Evolutionary conservation across 1,140 invertebrate genomes (phyloP).

Genomic region (Cyphomyrmex costatus): DNA sequence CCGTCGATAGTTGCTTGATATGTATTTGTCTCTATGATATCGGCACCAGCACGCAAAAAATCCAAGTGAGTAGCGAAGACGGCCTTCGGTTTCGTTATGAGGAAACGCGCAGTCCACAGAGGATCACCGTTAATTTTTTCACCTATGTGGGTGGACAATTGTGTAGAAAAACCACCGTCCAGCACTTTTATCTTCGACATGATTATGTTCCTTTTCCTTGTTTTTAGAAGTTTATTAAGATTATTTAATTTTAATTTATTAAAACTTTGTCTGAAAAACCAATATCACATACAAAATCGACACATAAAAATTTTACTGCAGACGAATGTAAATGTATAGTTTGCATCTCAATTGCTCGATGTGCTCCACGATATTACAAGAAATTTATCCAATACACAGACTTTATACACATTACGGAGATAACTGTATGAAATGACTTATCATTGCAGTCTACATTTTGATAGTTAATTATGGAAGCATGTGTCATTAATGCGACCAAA

Average conservation of each 20-base stretch:
- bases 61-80: constrained; percentile 92
- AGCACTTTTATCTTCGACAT: constrained; percentile 88
- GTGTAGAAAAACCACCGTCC: constrained; percentile 95
- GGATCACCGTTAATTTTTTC: constrained; percentile 92
- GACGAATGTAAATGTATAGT: not conserved
- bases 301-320: not conserved
- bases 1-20: constrained; percentile 95
- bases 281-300: not conserved
- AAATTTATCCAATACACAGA: not conserved
- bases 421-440: not conserved
- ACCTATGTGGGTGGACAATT: constrained; percentile 91
- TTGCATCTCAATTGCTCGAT: not conserved
- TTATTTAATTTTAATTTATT: not conserved
- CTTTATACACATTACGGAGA: constrained; percentile 2
- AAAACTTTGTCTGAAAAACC: not conserved
- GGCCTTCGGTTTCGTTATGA: constrained; percentile 91
- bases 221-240: not conserved
- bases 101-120: constrained; percentile 93
- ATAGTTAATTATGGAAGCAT: constrained; percentile 1
- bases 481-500: not conserved
- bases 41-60: constrained; percentile 93
- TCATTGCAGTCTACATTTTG: constrained; percentile 16
- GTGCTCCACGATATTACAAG: not conserved
- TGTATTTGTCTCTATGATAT: constrained; percentile 94
- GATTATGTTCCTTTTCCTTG: not conserved